A percentile compares a stretch with the other conserved stretches of the same genome.
phyloP scores from a whole-genome alignment of 2,113 vertebrate genomes.

The Silurus glanis region DNA sequence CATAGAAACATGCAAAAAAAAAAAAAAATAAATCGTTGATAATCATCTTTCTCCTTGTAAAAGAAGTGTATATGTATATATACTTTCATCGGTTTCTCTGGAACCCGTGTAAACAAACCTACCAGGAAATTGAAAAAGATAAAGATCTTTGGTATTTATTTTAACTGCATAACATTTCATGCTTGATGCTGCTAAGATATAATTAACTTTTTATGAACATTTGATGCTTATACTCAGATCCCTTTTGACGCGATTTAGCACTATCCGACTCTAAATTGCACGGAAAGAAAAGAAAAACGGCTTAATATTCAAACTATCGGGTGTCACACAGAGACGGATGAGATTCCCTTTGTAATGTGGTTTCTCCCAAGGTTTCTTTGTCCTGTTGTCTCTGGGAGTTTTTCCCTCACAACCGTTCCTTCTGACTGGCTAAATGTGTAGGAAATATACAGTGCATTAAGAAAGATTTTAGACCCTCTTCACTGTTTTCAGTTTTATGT shows the following conservation, averaged over 20 bases:
- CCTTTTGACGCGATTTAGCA: background rate
- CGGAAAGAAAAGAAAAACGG: background rate
- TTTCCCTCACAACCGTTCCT: background rate
- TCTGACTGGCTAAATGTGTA: background rate
- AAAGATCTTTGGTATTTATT: background rate
- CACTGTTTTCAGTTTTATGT: too few relatives aligned
- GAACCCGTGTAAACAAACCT: background rate
- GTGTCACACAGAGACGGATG: background rate
- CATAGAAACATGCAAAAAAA: background rate
- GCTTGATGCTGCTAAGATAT: background rate
- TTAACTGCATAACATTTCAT: background rate
- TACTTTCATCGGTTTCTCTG: background rate
- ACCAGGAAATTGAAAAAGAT: background rate
- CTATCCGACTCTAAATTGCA: background rate
- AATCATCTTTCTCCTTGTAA: background rate
- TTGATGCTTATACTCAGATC: background rate
- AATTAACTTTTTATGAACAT: background rate
- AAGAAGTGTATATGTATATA: background rate
- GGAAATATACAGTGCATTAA: too few relatives aligned
- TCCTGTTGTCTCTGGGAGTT: background rate
- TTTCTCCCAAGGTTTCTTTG: background rate
- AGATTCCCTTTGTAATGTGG: background rate
- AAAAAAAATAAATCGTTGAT: background rate
- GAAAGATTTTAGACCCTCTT: too few relatives aligned
- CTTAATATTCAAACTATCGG: background rate